Percentiles rank a stretch among this genome's conserved stretches.
These are phyloP conservation scores for Stomatorhinus ivindoensis DNA, from an alignment of 2,113 vertebrate species.

Conservation along the genomic window DNA sequence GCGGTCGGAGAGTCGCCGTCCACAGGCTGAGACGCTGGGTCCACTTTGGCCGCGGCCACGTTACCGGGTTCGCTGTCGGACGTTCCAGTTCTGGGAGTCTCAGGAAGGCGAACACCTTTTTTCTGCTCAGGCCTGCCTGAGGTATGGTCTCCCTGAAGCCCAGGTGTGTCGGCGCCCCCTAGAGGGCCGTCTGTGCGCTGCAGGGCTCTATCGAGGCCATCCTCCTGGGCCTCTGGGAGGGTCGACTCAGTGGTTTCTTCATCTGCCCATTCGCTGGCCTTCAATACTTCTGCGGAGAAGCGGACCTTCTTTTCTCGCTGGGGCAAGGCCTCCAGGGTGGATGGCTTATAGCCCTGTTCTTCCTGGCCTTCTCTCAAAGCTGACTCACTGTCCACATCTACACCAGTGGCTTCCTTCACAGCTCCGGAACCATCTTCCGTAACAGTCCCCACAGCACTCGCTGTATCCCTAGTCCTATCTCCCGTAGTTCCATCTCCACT, in stretches of 20 bases:
- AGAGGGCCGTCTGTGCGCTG: not conserved
- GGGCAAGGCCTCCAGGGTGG: conserved; percentile 19
- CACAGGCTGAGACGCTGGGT: not conserved
- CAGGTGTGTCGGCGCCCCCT: not conserved
- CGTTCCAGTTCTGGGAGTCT: conserved; percentile 31
- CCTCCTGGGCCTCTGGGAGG: not conserved
- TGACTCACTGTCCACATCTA: not conserved
- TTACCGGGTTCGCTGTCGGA: conserved; percentile 25
- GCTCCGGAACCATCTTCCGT: not conserved
- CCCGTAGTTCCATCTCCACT: conserved; percentile 31
- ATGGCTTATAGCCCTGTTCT: conserved; percentile 24
- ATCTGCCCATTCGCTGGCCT: conserved; percentile 23
- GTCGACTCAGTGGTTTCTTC: not conserved
- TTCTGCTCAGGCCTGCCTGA: not conserved
- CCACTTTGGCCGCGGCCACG: conserved; percentile 9
- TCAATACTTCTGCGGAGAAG: conserved; percentile 54
- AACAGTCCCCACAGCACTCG: conserved; percentile 17
- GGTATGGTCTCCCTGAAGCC: not conserved
- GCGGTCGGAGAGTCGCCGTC: conserved; percentile 26
- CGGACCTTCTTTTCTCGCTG: conserved; percentile 58
- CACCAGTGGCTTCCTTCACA: not conserved
- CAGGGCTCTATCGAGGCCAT: not conserved
- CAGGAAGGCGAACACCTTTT: conserved; percentile 6
- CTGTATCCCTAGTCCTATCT: conserved; percentile 24
- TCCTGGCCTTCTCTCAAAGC: not conserved